A percentile compares a stretch with the other conserved stretches of the same genome.
phyloP scores from a whole-genome alignment of 2,113 vertebrate species.

The Hypocryptadius cinnamomeus region DNA sequence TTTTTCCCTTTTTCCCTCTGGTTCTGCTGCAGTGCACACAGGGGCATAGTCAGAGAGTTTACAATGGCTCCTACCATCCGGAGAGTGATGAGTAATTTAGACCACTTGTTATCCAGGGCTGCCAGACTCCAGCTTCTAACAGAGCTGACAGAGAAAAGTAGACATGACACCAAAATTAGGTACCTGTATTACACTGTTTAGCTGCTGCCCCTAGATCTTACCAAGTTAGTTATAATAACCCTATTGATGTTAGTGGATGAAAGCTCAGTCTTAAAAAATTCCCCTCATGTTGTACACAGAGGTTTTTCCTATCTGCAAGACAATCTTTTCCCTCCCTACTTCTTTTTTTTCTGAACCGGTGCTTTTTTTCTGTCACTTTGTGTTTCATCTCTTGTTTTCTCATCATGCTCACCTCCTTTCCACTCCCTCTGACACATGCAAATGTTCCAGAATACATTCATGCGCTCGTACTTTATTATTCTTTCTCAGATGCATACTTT shows the following conservation, averaged over 20 bases:
- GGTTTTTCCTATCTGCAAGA: not conserved
- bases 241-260: not conserved
- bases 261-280: not conserved
- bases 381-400: constrained; percentile 1
- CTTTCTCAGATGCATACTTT: not conserved
- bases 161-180: constrained; percentile 27
- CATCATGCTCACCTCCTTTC: not conserved
- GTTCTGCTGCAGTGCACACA: constrained; percentile 13
- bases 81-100: constrained; percentile 51
- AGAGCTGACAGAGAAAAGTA: not conserved
- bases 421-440: constrained; percentile 18
- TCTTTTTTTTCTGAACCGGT: not conserved
- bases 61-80: constrained; percentile 18
- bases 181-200: not conserved
- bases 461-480: not conserved
- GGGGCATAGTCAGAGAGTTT: constrained; percentile 35
- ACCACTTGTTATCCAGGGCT: constrained; percentile 50
- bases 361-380: not conserved
- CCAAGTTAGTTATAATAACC: not conserved
- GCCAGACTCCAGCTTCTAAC: constrained; percentile 13
- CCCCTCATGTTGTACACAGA: not conserved
- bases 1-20: not conserved
- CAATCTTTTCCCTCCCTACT: not conserved
- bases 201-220: constrained; percentile 9
- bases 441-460: not conserved